Evolutionary conservation across 2,888 invertebrate genomes (phyloP).

Genomic region (Girardia tigrina): DNA sequence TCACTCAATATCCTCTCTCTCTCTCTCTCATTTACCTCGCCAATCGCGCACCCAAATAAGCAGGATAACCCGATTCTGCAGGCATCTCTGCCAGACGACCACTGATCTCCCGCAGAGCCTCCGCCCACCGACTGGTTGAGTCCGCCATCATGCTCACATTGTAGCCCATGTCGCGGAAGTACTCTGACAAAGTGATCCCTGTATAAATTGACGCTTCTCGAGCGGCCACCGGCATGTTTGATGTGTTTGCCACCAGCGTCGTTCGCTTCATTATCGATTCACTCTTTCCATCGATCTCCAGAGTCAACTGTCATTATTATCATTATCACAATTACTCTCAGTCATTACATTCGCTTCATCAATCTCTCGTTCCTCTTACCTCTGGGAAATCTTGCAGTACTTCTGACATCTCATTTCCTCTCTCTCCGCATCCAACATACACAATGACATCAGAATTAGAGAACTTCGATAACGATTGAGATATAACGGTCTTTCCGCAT

Average conservation of each 20-base stretch:
- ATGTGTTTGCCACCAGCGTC: constrained; percentile 94
- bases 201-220: constrained; percentile 99
- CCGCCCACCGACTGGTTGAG: constrained; percentile 99
- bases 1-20: too few relatives aligned
- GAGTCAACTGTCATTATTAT: too few relatives aligned
- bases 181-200: constrained; percentile 95
- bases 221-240: constrained; percentile 99
- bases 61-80: constrained; percentile 84
- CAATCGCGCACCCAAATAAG: constrained; percentile 88
- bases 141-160: constrained; percentile 99
- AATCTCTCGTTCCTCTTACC: too few relatives aligned
- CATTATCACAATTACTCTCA: too few relatives aligned
- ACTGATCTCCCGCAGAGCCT: constrained; percentile 97
- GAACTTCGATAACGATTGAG: constrained; percentile 94
- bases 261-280: constrained; percentile 99
- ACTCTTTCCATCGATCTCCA: constrained; percentile 77
- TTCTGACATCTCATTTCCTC: constrained; percentile 99
- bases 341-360: too few relatives aligned
- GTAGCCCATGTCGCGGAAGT: constrained; percentile 93
- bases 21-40: too few relatives aligned
- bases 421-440: constrained; percentile 98
- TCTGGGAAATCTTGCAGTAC: constrained; percentile 93
- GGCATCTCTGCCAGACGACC: constrained; percentile 99
- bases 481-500: constrained; percentile 99
- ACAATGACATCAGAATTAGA: constrained; percentile 98